These are phyloP conservation scores for Trichacis sp. DNA, from an alignment of 2,888 invertebrate genomes.

Conservation along the genomic window DNA sequence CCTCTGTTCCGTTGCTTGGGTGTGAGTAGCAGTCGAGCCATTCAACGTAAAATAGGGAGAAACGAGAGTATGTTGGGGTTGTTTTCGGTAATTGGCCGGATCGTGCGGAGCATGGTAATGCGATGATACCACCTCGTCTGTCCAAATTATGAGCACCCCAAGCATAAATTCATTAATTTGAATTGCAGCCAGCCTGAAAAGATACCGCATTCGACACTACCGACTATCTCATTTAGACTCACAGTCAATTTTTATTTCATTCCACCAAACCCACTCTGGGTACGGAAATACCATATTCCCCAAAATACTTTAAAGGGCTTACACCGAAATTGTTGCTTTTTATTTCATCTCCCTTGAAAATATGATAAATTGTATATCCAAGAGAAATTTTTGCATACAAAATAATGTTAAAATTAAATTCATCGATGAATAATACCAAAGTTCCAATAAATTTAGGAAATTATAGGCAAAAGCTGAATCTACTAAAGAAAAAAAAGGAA, in stretches of 20 bases:
- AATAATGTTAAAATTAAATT: no score
- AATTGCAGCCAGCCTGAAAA: slow-evolving; percentile 53
- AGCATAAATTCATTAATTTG: slow-evolving; percentile 60
- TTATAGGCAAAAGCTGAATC: no score
- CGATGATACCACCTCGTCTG: slow-evolving; percentile 48
- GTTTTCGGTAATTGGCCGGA: slow-evolving; percentile 58
- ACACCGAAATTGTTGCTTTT: no score
- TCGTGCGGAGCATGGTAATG: slow-evolving; percentile 57
- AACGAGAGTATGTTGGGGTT: slow-evolving; percentile 44
- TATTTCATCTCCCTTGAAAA: no score
- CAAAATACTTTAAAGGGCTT: no score
- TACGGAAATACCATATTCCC: background rate
- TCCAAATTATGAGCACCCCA: slow-evolving; percentile 53
- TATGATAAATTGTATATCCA: no score
- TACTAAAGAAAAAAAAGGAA: no score
- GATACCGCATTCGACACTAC: slow-evolving; percentile 36
- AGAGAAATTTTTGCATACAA: no score
- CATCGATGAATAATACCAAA: no score
- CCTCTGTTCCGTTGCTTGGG: slow-evolving; percentile 36
- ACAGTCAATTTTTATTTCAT: slow-evolving; percentile 31
- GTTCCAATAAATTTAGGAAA: no score
- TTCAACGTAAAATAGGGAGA: slow-evolving; percentile 38
- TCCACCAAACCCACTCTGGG: background rate
- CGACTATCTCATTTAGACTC: slow-evolving; percentile 10
- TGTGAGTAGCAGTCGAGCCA: slow-evolving; percentile 32